phyloP scores from a whole-genome alignment of 1,140 invertebrate species.

The Cherax destructor region DNA sequence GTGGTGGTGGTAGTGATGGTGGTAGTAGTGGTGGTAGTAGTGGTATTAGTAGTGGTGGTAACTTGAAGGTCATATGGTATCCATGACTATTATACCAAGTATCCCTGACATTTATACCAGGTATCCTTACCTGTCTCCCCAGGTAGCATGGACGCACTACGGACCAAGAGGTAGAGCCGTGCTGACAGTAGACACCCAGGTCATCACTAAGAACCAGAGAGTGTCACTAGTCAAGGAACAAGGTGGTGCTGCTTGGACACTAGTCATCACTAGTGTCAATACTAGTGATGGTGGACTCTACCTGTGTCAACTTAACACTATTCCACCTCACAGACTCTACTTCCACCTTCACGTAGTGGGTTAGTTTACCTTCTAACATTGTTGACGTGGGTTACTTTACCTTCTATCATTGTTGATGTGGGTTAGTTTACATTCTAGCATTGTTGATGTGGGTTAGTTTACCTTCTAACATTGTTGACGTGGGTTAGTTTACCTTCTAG shows the following conservation, averaged over 20 bases:
- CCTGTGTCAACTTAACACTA: neutral
- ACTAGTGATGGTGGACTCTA: neutral
- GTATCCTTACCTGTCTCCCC: neutral
- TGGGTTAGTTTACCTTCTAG: too few species aligned
- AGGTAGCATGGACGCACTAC: constrained; percentile 43
- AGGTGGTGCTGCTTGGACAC: neutral
- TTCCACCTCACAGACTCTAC: neutral
- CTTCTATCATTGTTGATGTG: too few species aligned
- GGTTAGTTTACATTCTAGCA: too few species aligned
- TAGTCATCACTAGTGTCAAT: neutral
- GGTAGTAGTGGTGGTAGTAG: too few species aligned
- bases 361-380: neutral
- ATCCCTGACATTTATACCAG: too few species aligned
- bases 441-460: too few species aligned
- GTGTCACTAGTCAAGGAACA: constrained; percentile 23
- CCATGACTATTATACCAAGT: too few species aligned
- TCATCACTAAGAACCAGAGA: constrained; percentile 32
- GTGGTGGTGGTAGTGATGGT: too few species aligned
- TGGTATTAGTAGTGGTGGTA: too few species aligned
- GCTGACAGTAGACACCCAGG: constrained; percentile 23
- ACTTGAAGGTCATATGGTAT: too few species aligned
- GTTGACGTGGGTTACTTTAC: too few species aligned
- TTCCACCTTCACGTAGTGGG: neutral
- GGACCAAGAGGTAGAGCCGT: constrained; percentile 12
- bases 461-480: too few species aligned